Conservation (phyloP, 2,888 invertebrate genomes). For the Crioceris asparagi region DNA sequence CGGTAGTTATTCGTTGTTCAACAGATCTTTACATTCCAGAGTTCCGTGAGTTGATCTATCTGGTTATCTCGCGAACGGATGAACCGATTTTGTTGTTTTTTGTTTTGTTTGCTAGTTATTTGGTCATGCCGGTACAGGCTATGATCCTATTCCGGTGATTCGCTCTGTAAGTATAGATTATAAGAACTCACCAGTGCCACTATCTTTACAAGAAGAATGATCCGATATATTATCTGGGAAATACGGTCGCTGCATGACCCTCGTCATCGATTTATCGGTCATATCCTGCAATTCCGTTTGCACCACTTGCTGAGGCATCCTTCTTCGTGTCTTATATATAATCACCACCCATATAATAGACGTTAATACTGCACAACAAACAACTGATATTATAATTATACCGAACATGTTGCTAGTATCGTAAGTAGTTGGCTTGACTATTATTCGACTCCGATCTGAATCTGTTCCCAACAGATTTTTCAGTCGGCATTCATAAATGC, state of each 20-base stretch:
- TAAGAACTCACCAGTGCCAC: slow-evolving; percentile 71
- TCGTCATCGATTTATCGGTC: slow-evolving; percentile 26
- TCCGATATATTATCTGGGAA: slow-evolving; percentile 61
- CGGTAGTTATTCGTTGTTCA: no score
- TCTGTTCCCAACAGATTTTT: slow-evolving; percentile 74
- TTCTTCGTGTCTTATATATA: slow-evolving; percentile 73
- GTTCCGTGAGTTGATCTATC: no score
- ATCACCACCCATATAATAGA: slow-evolving; percentile 86
- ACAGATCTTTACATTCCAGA: no score
- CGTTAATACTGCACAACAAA: slow-evolving; percentile 85
- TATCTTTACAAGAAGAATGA: slow-evolving; percentile 67
- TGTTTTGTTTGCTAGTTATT: no score
- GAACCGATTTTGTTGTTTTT: no score
- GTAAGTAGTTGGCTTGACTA: slow-evolving; percentile 55
- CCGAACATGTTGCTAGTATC: slow-evolving; percentile 71
- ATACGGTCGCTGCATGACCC: no score
- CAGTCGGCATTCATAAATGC: slow-evolving; percentile 82
- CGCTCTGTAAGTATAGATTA: no score
- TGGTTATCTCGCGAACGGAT: no score
- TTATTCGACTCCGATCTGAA: slow-evolving; percentile 58
- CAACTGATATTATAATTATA: slow-evolving; percentile 79
- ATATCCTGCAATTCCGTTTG: slow-evolving; percentile 20
- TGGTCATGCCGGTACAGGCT: no score
- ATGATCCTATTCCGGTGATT: no score
- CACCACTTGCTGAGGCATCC: no score